These are phyloP conservation scores for Xestobium rufovillosum DNA, from an alignment of 2,888 invertebrate species.

Conservation along the genomic window DNA sequence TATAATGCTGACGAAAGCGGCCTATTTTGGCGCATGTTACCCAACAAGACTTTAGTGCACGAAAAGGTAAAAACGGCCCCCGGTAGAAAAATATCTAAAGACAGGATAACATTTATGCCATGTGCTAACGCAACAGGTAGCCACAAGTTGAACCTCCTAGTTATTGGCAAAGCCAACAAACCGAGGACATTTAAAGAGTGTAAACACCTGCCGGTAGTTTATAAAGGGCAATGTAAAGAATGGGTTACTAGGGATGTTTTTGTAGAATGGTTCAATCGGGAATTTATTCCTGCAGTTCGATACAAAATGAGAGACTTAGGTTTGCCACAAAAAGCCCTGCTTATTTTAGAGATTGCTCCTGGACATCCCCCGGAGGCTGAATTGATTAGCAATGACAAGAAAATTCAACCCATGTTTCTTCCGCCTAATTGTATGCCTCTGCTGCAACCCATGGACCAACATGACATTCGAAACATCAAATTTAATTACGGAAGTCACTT, in stretches of 20 bases:
- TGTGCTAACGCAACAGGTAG: slow-evolving; percentile 18
- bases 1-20: too few relatives aligned
- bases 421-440: slow-evolving; percentile 20
- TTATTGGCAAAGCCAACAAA: slow-evolving; percentile 29
- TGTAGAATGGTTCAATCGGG: slow-evolving; percentile 28
- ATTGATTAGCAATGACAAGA: slow-evolving; percentile 30
- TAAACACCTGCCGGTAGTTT: slow-evolving; percentile 17
- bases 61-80: too few relatives aligned
- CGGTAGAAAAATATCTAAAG: too few relatives aligned
- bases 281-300: slow-evolving; percentile 26
- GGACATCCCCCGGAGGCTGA: slow-evolving; percentile 29
- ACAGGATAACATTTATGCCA: slow-evolving; percentile 5
- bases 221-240: slow-evolving; percentile 16
- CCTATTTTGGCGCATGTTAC: too few relatives aligned
- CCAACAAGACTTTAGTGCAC: too few relatives aligned
- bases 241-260: slow-evolving; percentile 24
- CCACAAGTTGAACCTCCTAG: slow-evolving; percentile 27
- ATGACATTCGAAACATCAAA: slow-evolving; percentile 29
- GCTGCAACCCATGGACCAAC: slow-evolving; percentile 30
- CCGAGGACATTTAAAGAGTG: slow-evolving; percentile 27
- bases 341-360: slow-evolving; percentile 23
- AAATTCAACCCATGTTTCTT: slow-evolving; percentile 28
- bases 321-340: slow-evolving; percentile 24
- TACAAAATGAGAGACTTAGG: slow-evolving; percentile 28
- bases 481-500: slow-evolving; percentile 22